These are phyloP conservation scores for Aldabrachelys gigantea DNA, from an alignment of 2,113 vertebrate genomes.

Conservation along the genomic window DNA sequence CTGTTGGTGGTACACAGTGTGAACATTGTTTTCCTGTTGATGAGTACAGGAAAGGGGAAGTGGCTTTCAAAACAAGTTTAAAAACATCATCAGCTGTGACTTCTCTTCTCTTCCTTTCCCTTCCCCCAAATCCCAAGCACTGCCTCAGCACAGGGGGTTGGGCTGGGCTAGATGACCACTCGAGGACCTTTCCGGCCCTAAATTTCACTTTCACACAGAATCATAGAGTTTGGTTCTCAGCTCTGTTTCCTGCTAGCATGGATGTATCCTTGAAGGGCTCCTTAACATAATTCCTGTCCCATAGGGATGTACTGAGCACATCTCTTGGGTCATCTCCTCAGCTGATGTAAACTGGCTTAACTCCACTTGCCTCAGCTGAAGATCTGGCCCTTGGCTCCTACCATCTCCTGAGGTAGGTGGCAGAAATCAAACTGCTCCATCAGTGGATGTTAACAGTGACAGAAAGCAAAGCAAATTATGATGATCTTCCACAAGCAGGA, in stretches of 20 bases:
- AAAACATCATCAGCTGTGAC: neutral
- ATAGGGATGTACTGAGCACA: neutral
- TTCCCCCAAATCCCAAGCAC: neutral
- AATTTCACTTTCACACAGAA: neutral
- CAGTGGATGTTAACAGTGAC: neutral
- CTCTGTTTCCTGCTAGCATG: neutral
- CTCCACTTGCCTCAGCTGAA: neutral
- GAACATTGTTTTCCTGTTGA: neutral
- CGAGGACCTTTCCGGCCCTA: neutral
- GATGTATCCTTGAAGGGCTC: neutral
- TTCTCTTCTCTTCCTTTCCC: neutral
- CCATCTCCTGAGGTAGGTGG: neutral
- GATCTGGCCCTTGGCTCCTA: neutral
- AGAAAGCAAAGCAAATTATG: neutral
- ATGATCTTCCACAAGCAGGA: neutral
- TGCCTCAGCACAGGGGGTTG: neutral
- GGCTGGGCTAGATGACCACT: neutral
- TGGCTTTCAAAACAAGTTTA: neutral
- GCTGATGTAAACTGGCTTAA: neutral
- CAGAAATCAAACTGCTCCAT: neutral
- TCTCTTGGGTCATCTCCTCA: neutral
- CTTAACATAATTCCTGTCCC: neutral
- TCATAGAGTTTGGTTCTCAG: neutral
- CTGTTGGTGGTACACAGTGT: neutral
- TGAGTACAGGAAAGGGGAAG: neutral